phyloP scores from a whole-genome alignment of 2,888 invertebrate genomes.

The Seira musarum region DNA sequence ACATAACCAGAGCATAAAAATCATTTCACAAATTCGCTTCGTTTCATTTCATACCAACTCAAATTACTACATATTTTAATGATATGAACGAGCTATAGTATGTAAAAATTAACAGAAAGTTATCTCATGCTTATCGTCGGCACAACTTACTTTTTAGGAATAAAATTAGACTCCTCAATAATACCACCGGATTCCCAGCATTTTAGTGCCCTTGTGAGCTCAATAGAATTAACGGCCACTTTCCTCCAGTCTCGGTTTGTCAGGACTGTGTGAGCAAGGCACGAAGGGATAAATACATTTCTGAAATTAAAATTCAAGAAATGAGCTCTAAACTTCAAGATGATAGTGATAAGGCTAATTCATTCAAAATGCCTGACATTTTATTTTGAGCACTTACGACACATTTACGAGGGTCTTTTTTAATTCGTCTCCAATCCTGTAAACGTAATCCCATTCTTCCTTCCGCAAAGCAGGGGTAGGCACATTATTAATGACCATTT shows the following conservation, averaged over 20 bases:
- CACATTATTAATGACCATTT: conserved; percentile 93
- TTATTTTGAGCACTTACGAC: conserved; percentile 74
- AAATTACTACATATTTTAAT: too few relatives aligned
- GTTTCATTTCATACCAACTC: neutral
- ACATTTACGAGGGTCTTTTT: conserved; percentile 87
- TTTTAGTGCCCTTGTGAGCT: conserved; percentile 86
- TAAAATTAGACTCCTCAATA: conserved; percentile 65
- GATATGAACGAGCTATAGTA: too few relatives aligned
- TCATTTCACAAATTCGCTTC: conserved; percentile 3
- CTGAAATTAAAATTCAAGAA: conserved; percentile 71
- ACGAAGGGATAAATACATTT: conserved; percentile 93
- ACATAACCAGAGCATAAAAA: neutral
- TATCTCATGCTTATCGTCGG: too few relatives aligned
- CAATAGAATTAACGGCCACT: conserved; percentile 87
- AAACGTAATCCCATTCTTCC: conserved; percentile 94
- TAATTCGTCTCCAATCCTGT: conserved; percentile 89
- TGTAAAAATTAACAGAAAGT: neutral
- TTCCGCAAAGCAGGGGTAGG: conserved; percentile 86
- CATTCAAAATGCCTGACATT: neutral
- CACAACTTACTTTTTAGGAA: conserved; percentile 60
- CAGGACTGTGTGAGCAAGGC: conserved; percentile 92
- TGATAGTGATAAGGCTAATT: too few relatives aligned
- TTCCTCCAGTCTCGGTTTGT: conserved; percentile 90
- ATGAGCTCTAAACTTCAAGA: too few relatives aligned
- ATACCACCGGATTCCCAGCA: conserved; percentile 82